Evolutionary conservation across 2,113 vertebrate species (phyloP).

Genomic region (Hyla sarda): DNA sequence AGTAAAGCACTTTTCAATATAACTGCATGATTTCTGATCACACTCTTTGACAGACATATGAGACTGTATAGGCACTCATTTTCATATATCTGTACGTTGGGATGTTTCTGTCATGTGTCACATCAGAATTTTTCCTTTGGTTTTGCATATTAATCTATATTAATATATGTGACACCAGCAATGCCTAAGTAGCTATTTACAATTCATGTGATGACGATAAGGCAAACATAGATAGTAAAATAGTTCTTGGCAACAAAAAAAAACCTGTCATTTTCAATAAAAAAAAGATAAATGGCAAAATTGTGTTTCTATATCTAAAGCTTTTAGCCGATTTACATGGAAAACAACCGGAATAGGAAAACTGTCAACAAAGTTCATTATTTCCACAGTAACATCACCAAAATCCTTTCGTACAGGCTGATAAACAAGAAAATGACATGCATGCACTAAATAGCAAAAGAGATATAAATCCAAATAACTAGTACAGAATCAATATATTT

Average conservation of each 20-base stretch:
- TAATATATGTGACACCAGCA: not conserved
- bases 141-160: too few species aligned
- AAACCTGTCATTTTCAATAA: conserved; percentile 10
- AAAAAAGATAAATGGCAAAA: conserved; percentile 33
- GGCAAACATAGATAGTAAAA: conserved; percentile 13
- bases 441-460: conserved; percentile 74
- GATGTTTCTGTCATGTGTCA: too few species aligned
- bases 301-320: not conserved
- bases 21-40: too few species aligned
- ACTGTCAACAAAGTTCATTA: conserved; percentile 59
- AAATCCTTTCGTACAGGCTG: conserved; percentile 67
- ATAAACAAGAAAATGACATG: conserved; percentile 78
- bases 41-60: too few species aligned
- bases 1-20: too few species aligned
- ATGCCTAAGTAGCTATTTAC: not conserved
- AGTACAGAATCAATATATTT: conserved; percentile 65
- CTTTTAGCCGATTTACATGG: conserved; percentile 34
- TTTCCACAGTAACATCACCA: conserved; percentile 66
- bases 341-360: conserved; percentile 30
- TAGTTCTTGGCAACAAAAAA: conserved; percentile 19
- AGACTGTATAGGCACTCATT: too few species aligned
- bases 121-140: too few species aligned
- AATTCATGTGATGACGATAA: conserved; percentile 13
- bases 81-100: too few species aligned
- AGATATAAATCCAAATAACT: conserved; percentile 66